Evolutionary conservation across 2,888 invertebrate genomes (phyloP).

Genomic region (Brenthis daphne): DNA sequence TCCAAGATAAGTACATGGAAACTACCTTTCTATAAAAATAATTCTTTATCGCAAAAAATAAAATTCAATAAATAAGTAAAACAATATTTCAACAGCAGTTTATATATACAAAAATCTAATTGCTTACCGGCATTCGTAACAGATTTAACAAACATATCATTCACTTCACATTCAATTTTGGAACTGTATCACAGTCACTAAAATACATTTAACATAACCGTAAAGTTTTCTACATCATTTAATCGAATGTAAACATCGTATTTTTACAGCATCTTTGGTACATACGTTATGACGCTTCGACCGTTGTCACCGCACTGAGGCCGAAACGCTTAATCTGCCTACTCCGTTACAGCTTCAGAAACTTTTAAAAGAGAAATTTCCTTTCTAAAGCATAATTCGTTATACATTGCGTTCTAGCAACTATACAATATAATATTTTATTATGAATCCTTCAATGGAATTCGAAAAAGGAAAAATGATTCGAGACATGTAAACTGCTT

Average conservation of each 20-base stretch:
- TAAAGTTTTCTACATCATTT: conserved; percentile 15
- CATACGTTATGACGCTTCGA: conserved; percentile 52
- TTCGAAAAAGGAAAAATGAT: not conserved
- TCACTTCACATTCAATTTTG: conserved; percentile 8
- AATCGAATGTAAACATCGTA: conserved; percentile 27
- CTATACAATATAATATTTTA: not conserved
- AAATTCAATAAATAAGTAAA: not conserved
- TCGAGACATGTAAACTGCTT: conserved; percentile 7
- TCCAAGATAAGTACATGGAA: no score
- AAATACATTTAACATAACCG: conserved; percentile 15
- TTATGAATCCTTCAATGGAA: conserved; percentile 13
- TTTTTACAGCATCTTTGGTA: conserved; percentile 49
- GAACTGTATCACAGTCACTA: conserved; percentile 14
- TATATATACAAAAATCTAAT: not conserved
- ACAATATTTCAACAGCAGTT: not conserved
- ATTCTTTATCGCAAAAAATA: not conserved
- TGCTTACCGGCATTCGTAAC: conserved; percentile 25
- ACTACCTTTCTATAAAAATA: no score
- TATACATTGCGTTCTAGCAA: conserved; percentile 22
- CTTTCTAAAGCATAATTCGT: not conserved
- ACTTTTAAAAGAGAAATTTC: conserved; percentile 18
- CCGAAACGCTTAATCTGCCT: conserved; percentile 26
- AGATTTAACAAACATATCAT: not conserved
- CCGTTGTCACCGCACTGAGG: conserved; percentile 64
- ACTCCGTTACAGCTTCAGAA: conserved; percentile 23